These are phyloP conservation scores for Cirrhinus molitorella DNA, from an alignment of 2,797 vertebrate genomes.

Conservation along the genomic window DNA sequence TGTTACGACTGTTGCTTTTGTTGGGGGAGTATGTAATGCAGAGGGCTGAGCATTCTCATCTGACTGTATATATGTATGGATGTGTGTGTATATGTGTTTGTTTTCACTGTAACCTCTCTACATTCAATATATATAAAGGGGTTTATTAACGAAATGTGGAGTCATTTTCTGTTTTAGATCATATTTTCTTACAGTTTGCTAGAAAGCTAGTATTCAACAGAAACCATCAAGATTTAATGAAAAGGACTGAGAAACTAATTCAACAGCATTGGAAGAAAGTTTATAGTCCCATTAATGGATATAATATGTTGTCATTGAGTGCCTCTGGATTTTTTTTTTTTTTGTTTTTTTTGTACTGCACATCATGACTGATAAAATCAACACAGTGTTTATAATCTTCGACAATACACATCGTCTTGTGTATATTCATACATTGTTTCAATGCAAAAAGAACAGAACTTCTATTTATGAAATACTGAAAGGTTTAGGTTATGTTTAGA, in stretches of 20 bases:
- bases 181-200: not conserved
- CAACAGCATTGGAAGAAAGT: not conserved
- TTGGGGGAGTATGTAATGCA: constrained; percentile 70
- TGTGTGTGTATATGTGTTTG: constrained; percentile 81
- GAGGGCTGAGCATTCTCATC: constrained; percentile 79
- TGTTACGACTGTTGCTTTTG: constrained; percentile 53
- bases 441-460: not conserved
- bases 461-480: not conserved
- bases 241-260: not conserved
- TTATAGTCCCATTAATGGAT: not conserved
- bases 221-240: not conserved
- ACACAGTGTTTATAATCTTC: not conserved
- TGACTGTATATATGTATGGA: constrained; percentile 83
- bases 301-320: not conserved
- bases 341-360: not conserved
- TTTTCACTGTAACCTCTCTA: constrained; percentile 87
- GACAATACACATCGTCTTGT: constrained; percentile 2
- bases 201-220: not conserved
- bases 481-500: constrained; percentile 8
- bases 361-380: not conserved
- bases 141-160: constrained; percentile 80
- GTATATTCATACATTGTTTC: not conserved
- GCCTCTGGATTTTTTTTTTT: not conserved
- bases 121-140: constrained; percentile 82
- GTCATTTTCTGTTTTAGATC: constrained; percentile 29